phyloP scores from a whole-genome alignment of 2,888 invertebrate genomes.

The Listrodromus nycthemerus region DNA sequence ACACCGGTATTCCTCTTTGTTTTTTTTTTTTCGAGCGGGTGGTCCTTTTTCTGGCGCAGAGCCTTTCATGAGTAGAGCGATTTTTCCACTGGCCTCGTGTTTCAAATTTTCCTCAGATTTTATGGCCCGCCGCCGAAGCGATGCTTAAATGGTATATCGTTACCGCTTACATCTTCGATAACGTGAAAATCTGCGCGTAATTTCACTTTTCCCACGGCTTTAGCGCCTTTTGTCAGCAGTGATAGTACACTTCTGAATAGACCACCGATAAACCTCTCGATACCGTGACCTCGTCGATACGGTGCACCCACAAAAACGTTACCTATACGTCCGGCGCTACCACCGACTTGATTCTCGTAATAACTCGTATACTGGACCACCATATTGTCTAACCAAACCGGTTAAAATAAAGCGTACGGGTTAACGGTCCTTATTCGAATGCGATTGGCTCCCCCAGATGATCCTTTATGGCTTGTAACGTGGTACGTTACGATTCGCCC shows the following conservation, averaged over 20 bases:
- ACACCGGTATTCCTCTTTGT: not conserved
- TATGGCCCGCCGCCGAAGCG: not conserved
- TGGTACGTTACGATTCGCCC: no score
- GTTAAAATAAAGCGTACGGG: no score
- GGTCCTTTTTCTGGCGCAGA: conserved; percentile 4
- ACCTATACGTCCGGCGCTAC: no score
- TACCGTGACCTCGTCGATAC: no score
- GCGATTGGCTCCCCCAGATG: no score
- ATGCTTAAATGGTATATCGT: conserved; percentile 11
- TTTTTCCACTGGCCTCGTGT: conserved; percentile 30
- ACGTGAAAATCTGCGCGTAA: conserved; percentile 21
- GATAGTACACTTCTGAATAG: no score
- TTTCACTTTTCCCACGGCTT: no score
- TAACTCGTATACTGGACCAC: conserved; percentile 7
- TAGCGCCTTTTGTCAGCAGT: no score
- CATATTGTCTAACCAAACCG: not conserved
- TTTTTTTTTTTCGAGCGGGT: not conserved
- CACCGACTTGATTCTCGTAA: no score
- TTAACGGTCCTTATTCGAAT: conserved; percentile 29
- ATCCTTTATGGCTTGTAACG: no score
- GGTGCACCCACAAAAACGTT: no score
- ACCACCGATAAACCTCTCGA: no score
- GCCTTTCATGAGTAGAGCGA: conserved; percentile 39
- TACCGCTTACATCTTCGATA: conserved; percentile 14
- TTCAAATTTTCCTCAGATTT: conserved; percentile 42